These are phyloP conservation scores for Cephalotes varians DNA, from an alignment of 2,888 invertebrate genomes.

Conservation along the genomic window DNA sequence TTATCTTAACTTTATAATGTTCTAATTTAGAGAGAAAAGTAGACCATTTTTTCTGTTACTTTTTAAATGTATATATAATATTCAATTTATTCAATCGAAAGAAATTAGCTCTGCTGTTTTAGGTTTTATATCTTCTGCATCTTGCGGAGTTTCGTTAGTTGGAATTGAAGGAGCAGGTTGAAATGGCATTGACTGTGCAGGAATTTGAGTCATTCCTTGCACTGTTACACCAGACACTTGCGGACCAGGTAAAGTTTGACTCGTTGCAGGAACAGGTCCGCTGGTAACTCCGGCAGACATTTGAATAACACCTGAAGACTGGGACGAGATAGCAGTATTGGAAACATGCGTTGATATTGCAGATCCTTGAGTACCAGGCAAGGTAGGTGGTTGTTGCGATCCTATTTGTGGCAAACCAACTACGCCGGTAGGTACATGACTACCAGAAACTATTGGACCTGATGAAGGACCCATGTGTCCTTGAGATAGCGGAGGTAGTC, in stretches of 20 bases:
- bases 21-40: conserved; percentile 30
- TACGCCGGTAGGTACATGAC: conserved; percentile 61
- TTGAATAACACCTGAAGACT: conserved; percentile 66
- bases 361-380: conserved; percentile 69
- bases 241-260: conserved; percentile 62
- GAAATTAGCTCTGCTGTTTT: conserved; percentile 93
- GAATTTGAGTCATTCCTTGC: conserved; percentile 70
- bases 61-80: conserved; percentile 64
- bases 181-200: conserved; percentile 71
- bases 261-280: conserved; percentile 56
- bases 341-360: conserved; percentile 69
- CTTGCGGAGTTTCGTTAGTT: conserved; percentile 66
- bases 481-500: conserved; percentile 67
- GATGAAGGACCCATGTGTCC: conserved; percentile 74
- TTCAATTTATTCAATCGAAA: conserved; percentile 88
- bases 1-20: conserved; percentile 14
- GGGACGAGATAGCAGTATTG: conserved; percentile 64
- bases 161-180: conserved; percentile 61
- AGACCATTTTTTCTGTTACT: conserved; percentile 45
- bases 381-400: conserved; percentile 61
- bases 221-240: conserved; percentile 63
- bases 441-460: conserved; percentile 65
- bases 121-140: conserved; percentile 85
- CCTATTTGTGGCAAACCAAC: conserved; percentile 69
- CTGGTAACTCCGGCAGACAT: conserved; percentile 58